Evolutionary conservation across 2,113 vertebrate species (phyloP).

Genomic region (Nesogale talazaci): DNA sequence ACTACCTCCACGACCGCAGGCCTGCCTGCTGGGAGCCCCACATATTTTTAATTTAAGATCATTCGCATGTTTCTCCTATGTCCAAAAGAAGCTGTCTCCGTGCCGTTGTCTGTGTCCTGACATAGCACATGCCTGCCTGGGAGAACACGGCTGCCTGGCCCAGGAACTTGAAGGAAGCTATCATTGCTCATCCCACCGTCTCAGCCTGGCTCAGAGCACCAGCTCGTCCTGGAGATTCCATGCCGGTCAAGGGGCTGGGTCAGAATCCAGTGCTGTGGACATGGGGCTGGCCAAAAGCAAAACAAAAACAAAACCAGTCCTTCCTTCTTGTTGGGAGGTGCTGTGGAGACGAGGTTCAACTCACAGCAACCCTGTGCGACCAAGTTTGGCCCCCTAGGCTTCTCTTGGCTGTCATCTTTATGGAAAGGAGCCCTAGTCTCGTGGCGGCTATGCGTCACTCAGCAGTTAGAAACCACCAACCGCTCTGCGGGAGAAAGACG

Average conservation of each 20-base stretch:
- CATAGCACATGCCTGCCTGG: neutral
- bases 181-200: neutral
- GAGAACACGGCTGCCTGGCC: neutral
- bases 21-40: neutral
- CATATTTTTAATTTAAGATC: slow-evolving; percentile 10
- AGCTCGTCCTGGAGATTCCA: neutral
- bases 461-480: no score
- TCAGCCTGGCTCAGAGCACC: neutral
- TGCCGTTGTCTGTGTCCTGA: neutral
- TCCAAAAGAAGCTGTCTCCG: neutral
- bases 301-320: neutral
- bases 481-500: no score
- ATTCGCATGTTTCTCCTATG: neutral
- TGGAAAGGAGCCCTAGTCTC: neutral
- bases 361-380: neutral
- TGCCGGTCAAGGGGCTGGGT: neutral
- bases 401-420: neutral
- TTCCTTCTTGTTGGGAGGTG: neutral
- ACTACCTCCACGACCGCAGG: neutral
- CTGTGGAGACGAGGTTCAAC: neutral
- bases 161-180: neutral
- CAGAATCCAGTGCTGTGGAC: neutral
- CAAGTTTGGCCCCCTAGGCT: neutral
- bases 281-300: neutral
- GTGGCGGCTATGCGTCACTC: no score